Evolutionary conservation across 2,797 vertebrate genomes (phyloP), one percentile per base, ranked within the genome.

Genomic region (Allobates femoralis): DNA sequence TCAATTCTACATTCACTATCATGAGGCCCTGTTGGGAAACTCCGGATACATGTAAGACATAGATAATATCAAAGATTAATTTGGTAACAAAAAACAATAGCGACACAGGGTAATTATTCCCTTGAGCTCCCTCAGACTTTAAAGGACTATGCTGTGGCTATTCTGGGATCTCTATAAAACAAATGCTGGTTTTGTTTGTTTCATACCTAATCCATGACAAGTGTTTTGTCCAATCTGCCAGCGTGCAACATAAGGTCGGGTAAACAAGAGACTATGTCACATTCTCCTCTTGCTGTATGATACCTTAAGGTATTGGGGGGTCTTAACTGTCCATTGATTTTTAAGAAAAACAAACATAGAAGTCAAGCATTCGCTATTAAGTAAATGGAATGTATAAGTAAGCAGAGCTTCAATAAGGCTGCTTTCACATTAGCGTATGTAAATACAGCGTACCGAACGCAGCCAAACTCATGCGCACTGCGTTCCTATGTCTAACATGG

Each of bases 221-320:
- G 34, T 83, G 81, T 55, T 83, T 83, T 83, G 81, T 74, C 73
- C 67, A 83, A 62, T 83, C 81, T 83, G 55, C 69, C 73, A 71
- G 64, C 81, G 41, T 56, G 53, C n/a, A 50, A 73, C 81, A 83
- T 60, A 53, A 74, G 81, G 74, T 83, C 55, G 19, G 51, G 81
- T 62, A 62, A 74, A 56, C 81, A 83, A 58, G 19, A 34, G 21
- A 60, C 41, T 19, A 30, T 83, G 32, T 83, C 67, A 74, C 69
- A 83, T 46, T 83, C 67, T 74, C 55, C 55, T 19, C 16, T 51
- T 51, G 46, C 41, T 66, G 41, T 28, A 15, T 74, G 10, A 60
- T 74, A 46, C 81, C 71, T 58, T 5, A 32, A 26, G 55, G 41
- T 74, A 26, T 74, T 46, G 41, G 37, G 53, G 37, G 69, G 41